Base-by-base conservation (phyloP, 2,888 invertebrate species). In the Cristatella mucedo region DNA sequence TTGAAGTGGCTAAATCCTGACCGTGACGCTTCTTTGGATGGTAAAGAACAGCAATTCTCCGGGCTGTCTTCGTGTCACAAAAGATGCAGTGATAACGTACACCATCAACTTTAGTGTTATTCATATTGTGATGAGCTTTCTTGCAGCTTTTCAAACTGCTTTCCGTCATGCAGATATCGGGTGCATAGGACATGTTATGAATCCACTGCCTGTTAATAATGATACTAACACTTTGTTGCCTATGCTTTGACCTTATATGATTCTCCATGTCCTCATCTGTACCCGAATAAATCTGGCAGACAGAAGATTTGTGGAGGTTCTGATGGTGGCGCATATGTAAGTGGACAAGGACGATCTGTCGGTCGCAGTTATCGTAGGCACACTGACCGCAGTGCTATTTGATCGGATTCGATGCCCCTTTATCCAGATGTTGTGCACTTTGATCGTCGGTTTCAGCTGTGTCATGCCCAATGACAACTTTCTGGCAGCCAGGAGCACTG, bases 31-130 rank as follows among this genome's bases (percentile, higher is more conserved):
- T 29, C 56, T 84, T 80, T 48, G 91, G 87, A 65, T 93, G 93
- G 64, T 91, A 85, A 20, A 85, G 84, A 44, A 91, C 85, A 68
- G 91, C 91, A 83, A 87, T 89, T 48, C 87, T 76, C 87, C 89
- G 91, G 61, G 36, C 36, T 26, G 36, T 36, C 15, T 36, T 36
- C 36, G 26, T 36, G 16, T 36, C 36, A 22, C 36, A 36, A 6
- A 26, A 29, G 13, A 26, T 36, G 18, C 36, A 36, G 6, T 22
- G 22, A 29, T 36, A 36, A 4, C 13, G 22, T 16, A 36, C 19
- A 9, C 36, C 36, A 9, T 13, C 16, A 18, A 7, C 6, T 5
- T 31, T 5, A 18, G 13, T 5, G 31, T n/a, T 5, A n/a, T n/a
- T n/a, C n/a, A n/a, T n/a, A n/a, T n/a, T n/a, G n/a, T n/a, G n/a